Conservation (phyloP, 2,113 vertebrate genomes). For the Poecile atricapillus region DNA sequence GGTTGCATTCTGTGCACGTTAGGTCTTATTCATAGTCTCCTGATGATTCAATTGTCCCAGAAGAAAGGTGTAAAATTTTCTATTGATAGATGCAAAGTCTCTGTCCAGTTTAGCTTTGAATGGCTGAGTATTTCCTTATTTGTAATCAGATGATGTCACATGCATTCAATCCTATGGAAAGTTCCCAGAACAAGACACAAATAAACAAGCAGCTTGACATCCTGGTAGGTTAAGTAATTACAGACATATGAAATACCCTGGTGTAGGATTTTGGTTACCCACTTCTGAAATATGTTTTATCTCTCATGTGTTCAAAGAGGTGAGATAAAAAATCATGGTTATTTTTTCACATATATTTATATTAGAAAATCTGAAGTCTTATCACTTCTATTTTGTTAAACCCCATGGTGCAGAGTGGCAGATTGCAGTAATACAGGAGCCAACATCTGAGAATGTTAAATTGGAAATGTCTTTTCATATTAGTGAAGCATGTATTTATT, state of each 20-base stretch:
- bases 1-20: background rate
- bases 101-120: background rate
- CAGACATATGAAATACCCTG: background rate
- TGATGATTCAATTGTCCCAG: background rate
- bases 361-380: conserved; percentile 29
- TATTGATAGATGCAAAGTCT: background rate
- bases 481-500: background rate
- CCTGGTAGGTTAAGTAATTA: background rate
- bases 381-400: conserved; percentile 19
- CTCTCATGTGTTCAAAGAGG: background rate
- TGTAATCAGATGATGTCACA: background rate
- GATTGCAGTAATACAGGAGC: conserved; percentile 30
- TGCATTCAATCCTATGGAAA: background rate
- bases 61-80: background rate
- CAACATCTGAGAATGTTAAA: background rate
- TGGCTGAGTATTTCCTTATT: background rate
- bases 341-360: background rate
- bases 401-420: background rate
- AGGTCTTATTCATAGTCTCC: background rate
- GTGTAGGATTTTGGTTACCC: background rate
- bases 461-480: background rate
- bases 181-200: background rate
- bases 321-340: background rate
- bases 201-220: background rate
- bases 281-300: background rate